A percentile compares a stretch with the other conserved stretches of the same genome.
Evolutionary conservation across 2,113 vertebrate genomes (phyloP).

Genomic region (Nansenia antarctica): DNA sequence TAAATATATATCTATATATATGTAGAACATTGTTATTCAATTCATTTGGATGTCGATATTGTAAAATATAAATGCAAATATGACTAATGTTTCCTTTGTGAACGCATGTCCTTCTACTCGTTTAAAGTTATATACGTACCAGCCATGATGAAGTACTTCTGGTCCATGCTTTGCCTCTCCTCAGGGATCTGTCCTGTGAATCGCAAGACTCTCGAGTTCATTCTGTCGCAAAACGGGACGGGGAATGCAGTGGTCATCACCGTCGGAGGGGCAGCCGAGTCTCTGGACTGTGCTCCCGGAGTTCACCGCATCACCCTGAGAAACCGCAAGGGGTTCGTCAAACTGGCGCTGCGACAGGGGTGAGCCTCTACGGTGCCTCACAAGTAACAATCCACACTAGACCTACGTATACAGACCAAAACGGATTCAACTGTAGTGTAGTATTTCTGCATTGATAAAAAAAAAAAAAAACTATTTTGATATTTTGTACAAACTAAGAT

Average conservation of each 20-base stretch:
- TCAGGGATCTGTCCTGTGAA: slow-evolving; percentile 87
- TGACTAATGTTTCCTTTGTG: too few species aligned
- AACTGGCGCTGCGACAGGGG: slow-evolving; percentile 82
- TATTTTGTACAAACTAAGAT: too few species aligned
- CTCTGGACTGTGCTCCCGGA: slow-evolving; percentile 80
- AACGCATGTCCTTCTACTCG: too few species aligned
- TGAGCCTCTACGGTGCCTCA: slow-evolving; percentile 51
- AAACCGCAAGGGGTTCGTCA: slow-evolving; percentile 86
- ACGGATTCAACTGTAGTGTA: background rate
- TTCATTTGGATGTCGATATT: too few species aligned
- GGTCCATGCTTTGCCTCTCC: background rate
- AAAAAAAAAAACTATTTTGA: too few species aligned
- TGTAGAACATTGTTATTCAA: too few species aligned
- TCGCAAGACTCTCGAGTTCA: slow-evolving; percentile 84
- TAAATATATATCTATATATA: too few species aligned
- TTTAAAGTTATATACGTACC: too few species aligned
- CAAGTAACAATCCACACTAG: background rate
- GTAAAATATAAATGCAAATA: too few species aligned
- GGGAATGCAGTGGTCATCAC: slow-evolving; percentile 86
- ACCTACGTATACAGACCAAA: too few species aligned
- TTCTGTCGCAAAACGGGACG: slow-evolving; percentile 80
- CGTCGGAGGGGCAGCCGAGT: slow-evolving; percentile 85
- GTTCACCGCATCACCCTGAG: slow-evolving; percentile 79
- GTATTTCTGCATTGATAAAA: too few species aligned
- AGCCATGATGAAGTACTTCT: background rate